These are phyloP conservation scores for Steinernema feltiae DNA, from an alignment of 1,140 invertebrate species.

Conservation along the genomic window DNA sequence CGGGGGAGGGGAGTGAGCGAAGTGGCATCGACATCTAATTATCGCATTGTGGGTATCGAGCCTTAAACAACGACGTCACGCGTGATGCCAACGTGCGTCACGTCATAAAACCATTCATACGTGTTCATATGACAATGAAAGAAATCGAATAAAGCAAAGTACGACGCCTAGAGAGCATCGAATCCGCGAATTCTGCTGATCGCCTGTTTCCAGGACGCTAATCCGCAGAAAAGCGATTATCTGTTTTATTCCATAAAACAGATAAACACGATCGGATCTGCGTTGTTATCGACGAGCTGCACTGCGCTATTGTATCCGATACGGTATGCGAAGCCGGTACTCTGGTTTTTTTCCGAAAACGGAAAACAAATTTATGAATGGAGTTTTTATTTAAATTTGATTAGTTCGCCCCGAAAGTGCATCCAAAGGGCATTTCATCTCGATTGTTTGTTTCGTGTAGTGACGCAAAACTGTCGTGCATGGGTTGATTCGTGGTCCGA, in stretches of 20 bases:
- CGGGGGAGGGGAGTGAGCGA: background rate
- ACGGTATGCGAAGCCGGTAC: no score
- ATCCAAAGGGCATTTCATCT: background rate
- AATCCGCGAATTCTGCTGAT: background rate
- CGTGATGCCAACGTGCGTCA: slow-evolving; percentile 1
- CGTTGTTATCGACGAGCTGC: background rate
- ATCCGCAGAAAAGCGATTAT: background rate
- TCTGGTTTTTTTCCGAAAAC: background rate
- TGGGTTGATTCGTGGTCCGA: background rate
- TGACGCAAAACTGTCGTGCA: background rate
- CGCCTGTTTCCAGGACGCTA: background rate
- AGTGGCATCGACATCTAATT: background rate
- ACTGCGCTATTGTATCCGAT: no score
- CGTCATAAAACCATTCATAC: background rate
- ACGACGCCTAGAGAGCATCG: background rate
- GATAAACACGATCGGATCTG: background rate
- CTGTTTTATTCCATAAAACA: background rate
- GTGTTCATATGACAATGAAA: no score
- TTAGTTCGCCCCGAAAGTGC: background rate
- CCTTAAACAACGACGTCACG: background rate
- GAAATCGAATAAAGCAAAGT: background rate
- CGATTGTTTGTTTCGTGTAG: background rate
- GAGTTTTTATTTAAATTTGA: background rate
- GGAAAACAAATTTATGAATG: no score
- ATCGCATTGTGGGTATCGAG: slow-evolving; percentile 5